A percentile compares a stretch with the other conserved stretches of the same genome.
Conservation (phyloP, 2,888 invertebrate genomes). For the Syrista parreyssii region DNA sequence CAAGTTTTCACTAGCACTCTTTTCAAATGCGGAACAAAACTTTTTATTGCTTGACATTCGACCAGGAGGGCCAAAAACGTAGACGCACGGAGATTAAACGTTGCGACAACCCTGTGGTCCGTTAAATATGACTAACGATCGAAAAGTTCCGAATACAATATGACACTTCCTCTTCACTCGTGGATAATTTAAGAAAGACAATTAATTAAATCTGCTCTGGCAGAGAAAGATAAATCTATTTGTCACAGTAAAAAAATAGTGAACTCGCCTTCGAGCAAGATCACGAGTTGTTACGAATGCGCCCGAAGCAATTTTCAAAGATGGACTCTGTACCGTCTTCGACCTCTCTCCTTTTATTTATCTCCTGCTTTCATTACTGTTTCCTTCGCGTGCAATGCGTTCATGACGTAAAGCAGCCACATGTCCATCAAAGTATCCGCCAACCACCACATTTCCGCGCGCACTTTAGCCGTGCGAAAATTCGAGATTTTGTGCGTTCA, state of each 20-base stretch:
- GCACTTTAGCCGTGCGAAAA: not conserved
- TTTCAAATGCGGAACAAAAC: not conserved
- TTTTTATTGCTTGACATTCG: not conserved
- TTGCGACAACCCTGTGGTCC: not conserved
- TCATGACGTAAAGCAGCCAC: not conserved
- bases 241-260: not conserved
- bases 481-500: not conserved
- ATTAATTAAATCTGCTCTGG: not conserved
- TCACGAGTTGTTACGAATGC: not conserved
- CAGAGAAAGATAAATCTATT: not conserved
- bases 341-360: not conserved
- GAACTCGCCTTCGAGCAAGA: not conserved
- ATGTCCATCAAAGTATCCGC: not conserved
- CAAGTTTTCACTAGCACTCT: not conserved
- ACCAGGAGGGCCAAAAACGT: not conserved
- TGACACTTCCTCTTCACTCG: not conserved
- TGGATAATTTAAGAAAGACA: not conserved
- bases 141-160: not conserved
- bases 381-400: not conserved
- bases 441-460: not conserved
- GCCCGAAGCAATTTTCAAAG: not conserved
- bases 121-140: not conserved
- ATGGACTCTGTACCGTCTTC: not conserved
- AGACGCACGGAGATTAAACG: not conserved
- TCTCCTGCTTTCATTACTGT: not conserved